Percentiles rank a stretch among this genome's conserved stretches.
Conservation (phyloP, 2,113 vertebrate species). For the Syngnathus floridae region DNA sequence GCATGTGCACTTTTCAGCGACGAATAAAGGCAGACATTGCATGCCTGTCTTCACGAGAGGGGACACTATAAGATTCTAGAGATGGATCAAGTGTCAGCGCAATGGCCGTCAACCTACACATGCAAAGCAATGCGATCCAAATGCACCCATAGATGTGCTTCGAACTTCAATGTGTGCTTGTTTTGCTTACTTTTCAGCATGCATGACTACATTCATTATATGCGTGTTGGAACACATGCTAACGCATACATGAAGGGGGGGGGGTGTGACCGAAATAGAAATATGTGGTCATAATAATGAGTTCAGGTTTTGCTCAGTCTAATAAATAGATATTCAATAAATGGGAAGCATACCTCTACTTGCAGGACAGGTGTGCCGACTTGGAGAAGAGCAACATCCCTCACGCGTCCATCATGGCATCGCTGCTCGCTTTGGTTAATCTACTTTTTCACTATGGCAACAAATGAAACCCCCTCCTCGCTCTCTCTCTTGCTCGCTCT, state of each 20-base stretch:
- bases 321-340: neutral
- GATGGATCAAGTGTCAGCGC: constrained; percentile 49
- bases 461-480: constrained; percentile 45
- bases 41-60: constrained; percentile 25
- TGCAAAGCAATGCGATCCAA: neutral
- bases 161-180: neutral
- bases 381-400: constrained; percentile 45
- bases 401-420: constrained; percentile 48
- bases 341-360: constrained; percentile 39
- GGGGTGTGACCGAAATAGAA: neutral
- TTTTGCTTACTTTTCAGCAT: neutral
- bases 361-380: constrained; percentile 40
- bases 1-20: neutral
- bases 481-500: constrained; percentile 5
- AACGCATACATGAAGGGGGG: neutral
- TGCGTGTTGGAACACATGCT: neutral
- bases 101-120: constrained; percentile 46
- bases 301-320: neutral
- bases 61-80: constrained; percentile 15
- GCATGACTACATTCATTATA: neutral
- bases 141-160: neutral
- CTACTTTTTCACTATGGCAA: constrained; percentile 70
- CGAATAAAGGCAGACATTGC: neutral
- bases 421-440: constrained; percentile 48
- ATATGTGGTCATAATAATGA: neutral